Conservation (phyloP, 1,140 invertebrate species). For the Drosophila hydei region DNA sequence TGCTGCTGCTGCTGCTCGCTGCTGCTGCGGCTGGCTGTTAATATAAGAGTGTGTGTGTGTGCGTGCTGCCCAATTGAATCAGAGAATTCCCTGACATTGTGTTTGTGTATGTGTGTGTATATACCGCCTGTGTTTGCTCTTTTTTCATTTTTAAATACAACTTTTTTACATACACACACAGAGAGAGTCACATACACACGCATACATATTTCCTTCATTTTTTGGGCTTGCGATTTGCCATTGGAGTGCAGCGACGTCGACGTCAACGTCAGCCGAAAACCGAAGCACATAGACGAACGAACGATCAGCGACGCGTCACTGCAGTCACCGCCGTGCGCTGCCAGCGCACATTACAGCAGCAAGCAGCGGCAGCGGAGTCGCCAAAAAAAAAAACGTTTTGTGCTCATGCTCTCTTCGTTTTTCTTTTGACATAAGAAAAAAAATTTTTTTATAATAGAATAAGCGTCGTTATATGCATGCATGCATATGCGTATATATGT, state of each 20-base stretch:
- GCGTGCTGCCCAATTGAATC: slow-evolving; percentile 78
- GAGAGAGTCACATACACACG: slow-evolving; percentile 10
- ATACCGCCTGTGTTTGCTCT: slow-evolving; percentile 54
- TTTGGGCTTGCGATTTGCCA: slow-evolving; percentile 56
- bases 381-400: slow-evolving; percentile 23
- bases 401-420: slow-evolving; percentile 13
- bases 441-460: background rate
- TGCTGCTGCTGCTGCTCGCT: slow-evolving; percentile 32
- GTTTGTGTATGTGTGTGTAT: slow-evolving; percentile 35
- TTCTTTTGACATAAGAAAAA: slow-evolving; percentile 21
- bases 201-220: slow-evolving; percentile 52
- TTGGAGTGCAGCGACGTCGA: slow-evolving; percentile 58
- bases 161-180: slow-evolving; percentile 27
- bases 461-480: background rate
- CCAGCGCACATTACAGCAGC: slow-evolving; percentile 29
- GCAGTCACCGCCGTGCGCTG: slow-evolving; percentile 22
- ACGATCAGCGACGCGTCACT: slow-evolving; percentile 22
- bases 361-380: slow-evolving; percentile 37
- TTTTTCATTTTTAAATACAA: slow-evolving; percentile 56
- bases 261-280: slow-evolving; percentile 22
- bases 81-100: slow-evolving; percentile 57
- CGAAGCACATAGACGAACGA: slow-evolving; percentile 12
- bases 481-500: background rate
- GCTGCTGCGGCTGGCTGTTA: slow-evolving; percentile 4
- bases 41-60: slow-evolving; percentile 34